A percentile compares a stretch with the other conserved stretches of the same genome.
These are phyloP conservation scores for Lanistes nyassanus DNA, from an alignment of 1,140 invertebrate species.

Conservation along the genomic window DNA sequence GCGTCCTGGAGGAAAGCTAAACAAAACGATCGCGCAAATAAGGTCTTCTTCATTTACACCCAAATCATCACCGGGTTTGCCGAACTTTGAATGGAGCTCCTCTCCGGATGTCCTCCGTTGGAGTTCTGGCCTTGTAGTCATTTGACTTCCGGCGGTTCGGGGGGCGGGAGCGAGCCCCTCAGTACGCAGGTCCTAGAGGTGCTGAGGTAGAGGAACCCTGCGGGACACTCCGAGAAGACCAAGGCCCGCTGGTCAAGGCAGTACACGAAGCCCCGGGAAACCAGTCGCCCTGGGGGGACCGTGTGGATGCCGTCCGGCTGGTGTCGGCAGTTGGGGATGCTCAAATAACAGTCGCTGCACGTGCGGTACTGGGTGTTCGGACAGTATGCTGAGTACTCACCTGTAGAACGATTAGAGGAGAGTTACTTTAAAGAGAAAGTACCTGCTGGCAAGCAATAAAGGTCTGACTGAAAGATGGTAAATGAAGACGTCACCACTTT, in stretches of 20 bases:
- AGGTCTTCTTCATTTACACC: background rate
- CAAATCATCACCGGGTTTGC: background rate
- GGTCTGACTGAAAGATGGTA: too few relatives aligned
- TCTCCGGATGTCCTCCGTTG: background rate
- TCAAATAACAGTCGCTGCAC: conserved; percentile 20
- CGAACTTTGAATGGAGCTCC: background rate
- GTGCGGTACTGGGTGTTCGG: conserved; percentile 19
- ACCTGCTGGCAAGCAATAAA: too few relatives aligned
- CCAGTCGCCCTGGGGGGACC: conserved; percentile 13
- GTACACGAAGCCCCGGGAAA: conserved; percentile 29
- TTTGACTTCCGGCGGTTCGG: conserved; percentile 20
- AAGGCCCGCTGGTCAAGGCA: conserved; percentile 29
- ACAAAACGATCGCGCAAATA: too few relatives aligned
- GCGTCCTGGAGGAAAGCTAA: too few relatives aligned
- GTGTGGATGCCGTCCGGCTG: conserved; percentile 28
- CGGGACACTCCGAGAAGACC: conserved; percentile 23
- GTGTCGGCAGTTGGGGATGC: conserved; percentile 23
- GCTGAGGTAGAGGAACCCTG: conserved; percentile 19
- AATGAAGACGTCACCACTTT: background rate
- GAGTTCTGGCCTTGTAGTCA: background rate
- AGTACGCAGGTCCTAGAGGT: conserved; percentile 15
- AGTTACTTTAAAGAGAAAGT: background rate
- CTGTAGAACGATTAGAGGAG: background rate
- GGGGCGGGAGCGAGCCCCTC: background rate
- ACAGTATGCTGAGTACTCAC: conserved; percentile 28